A percentile compares a stretch with the other conserved stretches of the same genome.
Conservation (phyloP, 2,888 invertebrate species). For the Sphaerophoria rueppellii region DNA sequence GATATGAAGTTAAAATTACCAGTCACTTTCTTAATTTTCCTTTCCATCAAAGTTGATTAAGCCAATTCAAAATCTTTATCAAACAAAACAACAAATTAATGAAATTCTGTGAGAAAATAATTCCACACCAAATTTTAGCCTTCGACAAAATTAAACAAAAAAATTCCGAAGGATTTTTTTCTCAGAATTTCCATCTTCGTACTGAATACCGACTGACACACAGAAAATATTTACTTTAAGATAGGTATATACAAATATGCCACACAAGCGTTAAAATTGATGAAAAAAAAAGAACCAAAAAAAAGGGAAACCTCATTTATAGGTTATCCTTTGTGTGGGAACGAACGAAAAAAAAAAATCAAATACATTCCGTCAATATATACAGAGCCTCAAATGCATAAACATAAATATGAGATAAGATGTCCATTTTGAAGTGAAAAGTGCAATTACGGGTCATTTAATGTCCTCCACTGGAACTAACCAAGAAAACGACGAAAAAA, state of each 20-base stretch:
- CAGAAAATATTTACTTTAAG: conserved; percentile 15
- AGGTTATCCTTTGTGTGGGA: conserved; percentile 46
- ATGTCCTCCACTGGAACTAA: conserved; percentile 43
- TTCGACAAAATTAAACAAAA: not conserved
- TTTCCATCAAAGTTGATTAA: too few relatives aligned
- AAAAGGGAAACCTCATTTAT: conserved; percentile 13
- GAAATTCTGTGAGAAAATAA: not conserved
- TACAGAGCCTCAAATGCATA: not conserved
- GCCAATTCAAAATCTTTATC: too few relatives aligned
- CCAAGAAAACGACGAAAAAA: conserved; percentile 3
- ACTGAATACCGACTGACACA: not conserved
- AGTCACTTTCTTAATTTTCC: too few relatives aligned
- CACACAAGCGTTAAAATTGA: conserved; percentile 5
- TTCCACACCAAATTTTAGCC: not conserved
- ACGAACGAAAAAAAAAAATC: conserved; percentile 19
- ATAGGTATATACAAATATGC: conserved; percentile 6
- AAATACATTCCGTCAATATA: conserved; percentile 34
- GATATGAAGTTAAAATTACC: too few relatives aligned
- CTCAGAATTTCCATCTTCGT: conserved; percentile 6
- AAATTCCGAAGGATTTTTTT: conserved; percentile 10
- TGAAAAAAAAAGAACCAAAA: not conserved
- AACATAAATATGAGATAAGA: conserved; percentile 45
- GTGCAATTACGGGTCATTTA: conserved; percentile 56
- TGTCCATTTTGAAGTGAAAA: conserved; percentile 53
- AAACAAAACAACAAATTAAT: not conserved